Evolutionary conservation across 2,113 vertebrate genomes (phyloP), one percentile per base, ranked within the genome.

Genomic region (Cepphus grylle): DNA sequence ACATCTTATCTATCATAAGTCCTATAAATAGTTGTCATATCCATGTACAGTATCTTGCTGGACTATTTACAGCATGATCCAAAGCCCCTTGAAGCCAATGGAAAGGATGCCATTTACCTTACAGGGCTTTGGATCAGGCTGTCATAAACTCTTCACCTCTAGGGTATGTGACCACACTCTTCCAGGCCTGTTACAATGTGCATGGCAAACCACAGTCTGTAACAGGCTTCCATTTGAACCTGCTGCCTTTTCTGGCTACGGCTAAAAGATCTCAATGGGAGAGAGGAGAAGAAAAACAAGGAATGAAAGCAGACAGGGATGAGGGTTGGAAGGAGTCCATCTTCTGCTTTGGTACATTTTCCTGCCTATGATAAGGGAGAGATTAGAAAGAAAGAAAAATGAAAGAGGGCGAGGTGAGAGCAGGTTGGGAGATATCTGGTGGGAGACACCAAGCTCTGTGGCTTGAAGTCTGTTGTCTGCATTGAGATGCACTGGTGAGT

Each of bases 1-100:
- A 56, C 70, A 78, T 93, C 77, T 94, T 96, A 94, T 96, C 79
- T 90, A 95, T 91, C 81, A 21, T 85, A 83, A 87, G 4, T 14
- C 38, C 91, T 96, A 94, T 95, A 95, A 95, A 96, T 95, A 95
- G 88, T 93, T 92, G 63, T 70, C 70, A 72, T 63, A 91, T 85
- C 83, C 81, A 93, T 63, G 87, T 95, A 96, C 91, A 97, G 96
- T 95, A 88, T 85, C 86, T 77, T 86, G 38, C 62, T 77, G 65
- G 22, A 65, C 67, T 91, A 90, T 95, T 96, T 94, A 86, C 74
- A 94, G 84, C 45, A 43, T 12, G 58, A 78, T 86, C 67, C 25
- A 25, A 74, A 95, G 84, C 71, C 81, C 74, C 74, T 70, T 90
- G 81, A 93, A 96, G 74, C 81, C 87, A 95, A 13, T 88, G 74